phyloP scores from a whole-genome alignment of 1,140 invertebrate species.

The Drosophila mauritiana region DNA sequence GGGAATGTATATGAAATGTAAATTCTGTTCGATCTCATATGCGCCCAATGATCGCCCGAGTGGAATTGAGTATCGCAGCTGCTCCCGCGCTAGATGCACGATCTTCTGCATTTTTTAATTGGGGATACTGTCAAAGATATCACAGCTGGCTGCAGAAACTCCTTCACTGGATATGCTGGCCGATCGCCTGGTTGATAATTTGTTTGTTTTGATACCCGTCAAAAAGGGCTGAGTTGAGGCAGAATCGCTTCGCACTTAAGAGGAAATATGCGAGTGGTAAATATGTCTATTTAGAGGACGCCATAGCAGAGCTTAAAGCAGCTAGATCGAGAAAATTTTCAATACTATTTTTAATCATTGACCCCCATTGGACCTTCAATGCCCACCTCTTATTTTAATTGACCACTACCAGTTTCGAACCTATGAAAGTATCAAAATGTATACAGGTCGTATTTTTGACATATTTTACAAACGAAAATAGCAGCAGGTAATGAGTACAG shows the following conservation, averaged over 20 bases:
- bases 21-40: conserved; percentile 15
- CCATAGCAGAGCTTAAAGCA: conserved; percentile 51
- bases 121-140: conserved; percentile 80
- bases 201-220: conserved; percentile 80
- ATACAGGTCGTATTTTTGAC: too few relatives aligned
- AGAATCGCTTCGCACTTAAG: conserved; percentile 69
- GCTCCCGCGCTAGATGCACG: conserved; percentile 31
- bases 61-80: conserved; percentile 70
- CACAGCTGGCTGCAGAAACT: conserved; percentile 56
- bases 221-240: conserved; percentile 14
- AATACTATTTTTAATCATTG: conserved; percentile 52
- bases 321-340: background rate
- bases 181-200: conserved; percentile 83
- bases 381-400: too few relatives aligned
- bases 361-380: conserved; percentile 9
- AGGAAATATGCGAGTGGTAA: conserved; percentile 27
- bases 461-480: too few relatives aligned
- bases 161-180: conserved; percentile 30
- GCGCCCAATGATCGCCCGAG: conserved; percentile 77
- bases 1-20: background rate
- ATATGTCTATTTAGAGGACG: conserved; percentile 48
- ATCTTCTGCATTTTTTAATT: conserved; percentile 62
- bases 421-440: too few relatives aligned
- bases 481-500: too few relatives aligned
- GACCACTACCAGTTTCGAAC: too few relatives aligned